phyloP scores from a whole-genome alignment of 2,113 vertebrate species.

The Syngnathus floridae region DNA sequence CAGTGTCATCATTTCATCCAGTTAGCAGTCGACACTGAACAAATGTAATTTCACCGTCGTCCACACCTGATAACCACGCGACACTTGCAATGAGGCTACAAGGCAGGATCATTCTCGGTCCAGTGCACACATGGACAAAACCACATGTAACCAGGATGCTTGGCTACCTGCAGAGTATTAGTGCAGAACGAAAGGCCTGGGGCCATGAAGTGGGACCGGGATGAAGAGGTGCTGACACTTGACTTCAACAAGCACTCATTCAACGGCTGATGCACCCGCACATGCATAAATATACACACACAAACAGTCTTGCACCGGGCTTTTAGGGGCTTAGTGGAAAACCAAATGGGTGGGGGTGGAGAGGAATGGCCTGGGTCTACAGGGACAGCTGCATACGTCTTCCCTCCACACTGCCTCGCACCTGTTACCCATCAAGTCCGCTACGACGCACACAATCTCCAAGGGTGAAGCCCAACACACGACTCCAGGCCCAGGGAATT shows the following conservation, averaged over 20 bases:
- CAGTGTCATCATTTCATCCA: conserved; percentile 33
- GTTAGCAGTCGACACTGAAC: background rate
- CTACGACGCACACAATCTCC: conserved; percentile 51
- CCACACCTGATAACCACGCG: conserved; percentile 10
- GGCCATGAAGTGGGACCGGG: conserved; percentile 16
- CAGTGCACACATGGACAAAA: conserved; percentile 54
- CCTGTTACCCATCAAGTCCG: conserved; percentile 71
- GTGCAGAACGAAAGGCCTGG: conserved; percentile 15
- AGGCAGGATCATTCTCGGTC: conserved; percentile 29
- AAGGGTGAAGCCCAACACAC: conserved; percentile 24
- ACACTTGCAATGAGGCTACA: conserved; percentile 9
- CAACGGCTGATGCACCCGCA: conserved; percentile 18
- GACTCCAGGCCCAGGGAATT: conserved; percentile 13
- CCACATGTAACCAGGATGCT: conserved; percentile 35
- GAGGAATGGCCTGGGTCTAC: conserved; percentile 50
- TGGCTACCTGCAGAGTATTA: conserved; percentile 37
- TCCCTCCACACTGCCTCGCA: conserved; percentile 58
- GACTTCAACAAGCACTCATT: conserved; percentile 36
- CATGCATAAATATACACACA: conserved; percentile 20
- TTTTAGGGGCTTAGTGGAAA: conserved; percentile 37
- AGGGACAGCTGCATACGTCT: conserved; percentile 58
- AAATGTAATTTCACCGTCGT: background rate
- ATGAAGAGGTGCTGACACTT: conserved; percentile 55
- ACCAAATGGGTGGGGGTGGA: conserved; percentile 57
- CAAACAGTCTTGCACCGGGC: conserved; percentile 26